Evolutionary conservation across 1,140 invertebrate genomes (phyloP), one percentile per base, ranked within the genome.

Genomic region (Aphelinus atriplicis): DNA sequence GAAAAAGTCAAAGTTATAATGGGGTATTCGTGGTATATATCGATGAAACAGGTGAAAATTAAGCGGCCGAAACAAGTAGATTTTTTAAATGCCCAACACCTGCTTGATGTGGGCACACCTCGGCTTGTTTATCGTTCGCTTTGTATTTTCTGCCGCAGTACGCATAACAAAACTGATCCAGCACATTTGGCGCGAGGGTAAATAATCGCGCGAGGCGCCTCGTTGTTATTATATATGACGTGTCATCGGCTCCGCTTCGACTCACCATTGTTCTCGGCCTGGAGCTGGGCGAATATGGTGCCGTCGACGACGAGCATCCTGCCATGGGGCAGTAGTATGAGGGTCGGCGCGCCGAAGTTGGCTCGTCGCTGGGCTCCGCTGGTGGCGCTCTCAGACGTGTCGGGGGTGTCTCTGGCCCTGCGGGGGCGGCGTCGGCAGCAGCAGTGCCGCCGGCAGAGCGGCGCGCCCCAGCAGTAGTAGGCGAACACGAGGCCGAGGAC

Each of bases 391-490:
- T 5, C 5, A 55, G 53, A 55, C 5, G 53, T 7, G 5, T 5
- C 5, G 5, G 53, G 10, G 53, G 53, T 7, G 53, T 26, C 87
- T 26, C 26, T 26, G 26, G 26, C 26, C 26, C 26, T 26, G 26
- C 26, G 26, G 26, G 4, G 9, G 51, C 51, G 9, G 51, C 51
- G 78, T 1, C 81, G 81, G 76, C 88, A 89, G 58, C 86, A 88
- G 75, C 89, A 90, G 2, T 90, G 80, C 0, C 84, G 82, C 48
- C 90, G 81, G 55, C 90, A 89, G 69, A 90, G 90, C 1, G 90
- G 90, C 3, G 90, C 89, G 2, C 90, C 90, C 86, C 90, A 91
- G 78, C 90, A 91, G 79, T 90, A 91, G 75, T 91, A 91, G 10
- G 89, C 85, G 26, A 91, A 84, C 66, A 91, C 90, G 77, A 91